Evolutionary conservation across 1,140 invertebrate species (phyloP).

Genomic region (Latrodectus geometricus): DNA sequence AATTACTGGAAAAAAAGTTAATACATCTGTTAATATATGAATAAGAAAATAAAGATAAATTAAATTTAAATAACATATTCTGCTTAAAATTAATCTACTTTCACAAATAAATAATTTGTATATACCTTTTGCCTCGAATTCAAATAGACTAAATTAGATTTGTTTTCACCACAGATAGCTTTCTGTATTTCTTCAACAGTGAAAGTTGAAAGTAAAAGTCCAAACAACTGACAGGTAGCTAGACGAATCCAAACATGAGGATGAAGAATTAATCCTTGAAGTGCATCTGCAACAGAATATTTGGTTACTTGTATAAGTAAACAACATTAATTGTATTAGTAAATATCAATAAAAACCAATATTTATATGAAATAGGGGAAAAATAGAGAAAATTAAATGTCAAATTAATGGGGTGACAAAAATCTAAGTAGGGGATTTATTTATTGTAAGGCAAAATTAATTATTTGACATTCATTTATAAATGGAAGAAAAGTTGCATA

Average conservation of each 20-base stretch:
- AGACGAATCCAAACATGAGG: slow-evolving; percentile 82
- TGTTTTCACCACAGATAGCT: slow-evolving; percentile 22
- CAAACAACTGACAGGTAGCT: slow-evolving; percentile 79
- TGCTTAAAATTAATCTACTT: neutral
- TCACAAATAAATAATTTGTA: neutral
- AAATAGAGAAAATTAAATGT: neutral
- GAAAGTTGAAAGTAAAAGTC: slow-evolving; percentile 76
- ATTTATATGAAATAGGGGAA: neutral
- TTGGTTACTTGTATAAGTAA: too few species aligned
- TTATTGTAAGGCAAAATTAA: too few species aligned
- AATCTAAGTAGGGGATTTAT: too few species aligned
- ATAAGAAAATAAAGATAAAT: neutral
- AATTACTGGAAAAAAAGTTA: too few species aligned
- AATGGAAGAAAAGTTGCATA: too few species aligned
- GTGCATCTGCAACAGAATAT: slow-evolving; percentile 19
- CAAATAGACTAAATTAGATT: slow-evolving; percentile 17
- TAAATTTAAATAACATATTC: neutral
- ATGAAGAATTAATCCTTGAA: slow-evolving; percentile 71
- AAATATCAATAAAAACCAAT: neutral
- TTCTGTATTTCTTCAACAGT: slow-evolving; percentile 74
- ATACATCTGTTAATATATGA: too few species aligned
- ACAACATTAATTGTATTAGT: too few species aligned
- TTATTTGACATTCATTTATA: too few species aligned
- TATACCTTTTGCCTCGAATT: slow-evolving; percentile 64
- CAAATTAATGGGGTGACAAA: too few species aligned